Conservation (phyloP, 2,113 vertebrate species). For the Mustelus asterias region DNA sequence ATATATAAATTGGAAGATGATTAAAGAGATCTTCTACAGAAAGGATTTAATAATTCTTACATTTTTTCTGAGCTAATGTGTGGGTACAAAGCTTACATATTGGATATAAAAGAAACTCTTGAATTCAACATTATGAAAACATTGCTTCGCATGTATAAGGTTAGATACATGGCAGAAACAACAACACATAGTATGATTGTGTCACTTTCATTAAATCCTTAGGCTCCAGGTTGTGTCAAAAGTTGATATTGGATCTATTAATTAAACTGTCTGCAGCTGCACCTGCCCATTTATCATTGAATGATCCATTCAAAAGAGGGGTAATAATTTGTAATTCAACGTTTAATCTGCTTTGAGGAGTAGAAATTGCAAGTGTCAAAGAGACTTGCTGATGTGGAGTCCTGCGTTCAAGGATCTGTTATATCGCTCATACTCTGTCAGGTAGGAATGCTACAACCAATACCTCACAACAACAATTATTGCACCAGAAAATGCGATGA, state of each 20-base stretch:
- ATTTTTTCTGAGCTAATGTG: neutral
- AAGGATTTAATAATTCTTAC: neutral
- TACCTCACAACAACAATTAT: conserved; percentile 7
- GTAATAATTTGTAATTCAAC: neutral
- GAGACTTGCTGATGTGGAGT: neutral
- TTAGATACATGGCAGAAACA: neutral
- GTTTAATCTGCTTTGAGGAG: neutral
- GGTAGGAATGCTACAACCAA: neutral
- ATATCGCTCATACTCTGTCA: neutral
- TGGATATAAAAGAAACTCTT: neutral
- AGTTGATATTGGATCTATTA: neutral
- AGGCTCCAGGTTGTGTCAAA: neutral
- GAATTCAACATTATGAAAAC: neutral
- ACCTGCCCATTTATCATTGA: conserved; percentile 10
- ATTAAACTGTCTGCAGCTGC: neutral
- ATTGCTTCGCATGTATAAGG: neutral
- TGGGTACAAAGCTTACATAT: neutral
- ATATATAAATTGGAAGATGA: conserved; percentile 7
- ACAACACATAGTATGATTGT: neutral
- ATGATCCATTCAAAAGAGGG: neutral
- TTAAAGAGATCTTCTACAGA: neutral
- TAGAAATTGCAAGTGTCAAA: conserved; percentile 3
- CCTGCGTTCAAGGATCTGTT: neutral
- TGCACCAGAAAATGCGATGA: neutral
- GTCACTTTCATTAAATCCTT: conserved; percentile 19